Evolutionary conservation across 2,888 invertebrate species (phyloP).

Genomic region (Temnothorax rugatulus): DNA sequence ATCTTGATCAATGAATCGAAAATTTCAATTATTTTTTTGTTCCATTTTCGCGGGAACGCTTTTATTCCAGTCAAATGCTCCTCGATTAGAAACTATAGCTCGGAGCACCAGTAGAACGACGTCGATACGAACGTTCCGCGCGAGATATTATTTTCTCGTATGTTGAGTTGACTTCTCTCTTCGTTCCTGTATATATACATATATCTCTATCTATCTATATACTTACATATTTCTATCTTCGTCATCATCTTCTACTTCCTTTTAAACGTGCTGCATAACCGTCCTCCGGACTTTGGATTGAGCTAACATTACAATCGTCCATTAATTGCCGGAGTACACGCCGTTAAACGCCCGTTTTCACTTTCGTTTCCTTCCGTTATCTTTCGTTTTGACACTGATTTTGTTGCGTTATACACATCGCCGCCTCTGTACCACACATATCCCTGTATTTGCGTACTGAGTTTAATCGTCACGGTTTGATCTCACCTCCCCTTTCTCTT

Average conservation of each 20-base stretch:
- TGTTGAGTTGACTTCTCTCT: slow-evolving; percentile 58
- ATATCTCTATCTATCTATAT: slow-evolving; percentile 54
- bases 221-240: slow-evolving; percentile 52
- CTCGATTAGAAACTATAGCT: neutral
- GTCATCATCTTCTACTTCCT: slow-evolving; percentile 61
- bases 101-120: slow-evolving; percentile 64
- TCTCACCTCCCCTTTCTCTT: neutral
- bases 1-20: neutral
- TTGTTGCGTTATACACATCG: slow-evolving; percentile 33
- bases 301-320: slow-evolving; percentile 75
- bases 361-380: slow-evolving; percentile 15
- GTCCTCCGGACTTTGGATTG: slow-evolving; percentile 62
- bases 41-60: neutral
- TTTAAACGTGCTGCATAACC: slow-evolving; percentile 73
- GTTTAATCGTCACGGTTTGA: slow-evolving; percentile 1
- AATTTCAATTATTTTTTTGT: slow-evolving; percentile 6
- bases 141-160: slow-evolving; percentile 64
- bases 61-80: slow-evolving; percentile 14
- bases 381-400: slow-evolving; percentile 33
- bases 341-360: slow-evolving; percentile 18
- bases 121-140: slow-evolving; percentile 73
- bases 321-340: slow-evolving; percentile 54
- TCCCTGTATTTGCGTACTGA: slow-evolving; percentile 8
- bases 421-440: neutral
- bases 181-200: slow-evolving; percentile 50